Percentiles rank a stretch among this genome's conserved stretches.
These are phyloP conservation scores for Selene dorsalis DNA, from an alignment of 2,797 vertebrate species.

Conservation along the genomic window DNA sequence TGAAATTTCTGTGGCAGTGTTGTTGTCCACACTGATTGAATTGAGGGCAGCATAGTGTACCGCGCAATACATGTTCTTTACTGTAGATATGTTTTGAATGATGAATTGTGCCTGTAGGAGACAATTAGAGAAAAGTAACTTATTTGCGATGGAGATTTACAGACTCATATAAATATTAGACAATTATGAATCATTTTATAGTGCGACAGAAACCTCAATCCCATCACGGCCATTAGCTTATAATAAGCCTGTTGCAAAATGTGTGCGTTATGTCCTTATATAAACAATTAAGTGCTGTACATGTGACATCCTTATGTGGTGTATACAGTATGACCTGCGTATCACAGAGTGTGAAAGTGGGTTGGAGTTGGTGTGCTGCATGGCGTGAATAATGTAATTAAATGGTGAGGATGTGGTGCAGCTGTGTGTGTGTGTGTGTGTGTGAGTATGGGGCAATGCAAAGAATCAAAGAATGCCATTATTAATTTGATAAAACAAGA, in stretches of 20 bases:
- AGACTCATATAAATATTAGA: background rate
- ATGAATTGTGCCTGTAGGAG: constrained; percentile 32
- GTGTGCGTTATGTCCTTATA: background rate
- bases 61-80: constrained; percentile 32
- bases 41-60: constrained; percentile 15
- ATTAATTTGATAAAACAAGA: constrained; percentile 72
- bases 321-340: background rate
- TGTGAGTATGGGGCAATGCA: constrained; percentile 34
- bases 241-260: background rate
- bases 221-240: background rate
- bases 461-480: constrained; percentile 62
- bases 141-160: constrained; percentile 5
- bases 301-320: background rate
- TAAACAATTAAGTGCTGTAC: background rate
- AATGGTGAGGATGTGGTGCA: constrained; percentile 56
- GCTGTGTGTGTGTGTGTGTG: constrained; percentile 30
- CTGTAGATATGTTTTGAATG: constrained; percentile 28
- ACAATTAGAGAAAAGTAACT: constrained; percentile 40
- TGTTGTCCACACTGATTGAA: constrained; percentile 46
- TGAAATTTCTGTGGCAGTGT: constrained; percentile 44
- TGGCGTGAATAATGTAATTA: constrained; percentile 63
- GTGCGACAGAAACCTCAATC: background rate
- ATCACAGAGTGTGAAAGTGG: background rate
- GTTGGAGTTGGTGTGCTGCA: constrained; percentile 1
- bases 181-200: background rate